phyloP scores from a whole-genome alignment of 1,140 invertebrate species.

The Sesamia nonagrioides region DNA sequence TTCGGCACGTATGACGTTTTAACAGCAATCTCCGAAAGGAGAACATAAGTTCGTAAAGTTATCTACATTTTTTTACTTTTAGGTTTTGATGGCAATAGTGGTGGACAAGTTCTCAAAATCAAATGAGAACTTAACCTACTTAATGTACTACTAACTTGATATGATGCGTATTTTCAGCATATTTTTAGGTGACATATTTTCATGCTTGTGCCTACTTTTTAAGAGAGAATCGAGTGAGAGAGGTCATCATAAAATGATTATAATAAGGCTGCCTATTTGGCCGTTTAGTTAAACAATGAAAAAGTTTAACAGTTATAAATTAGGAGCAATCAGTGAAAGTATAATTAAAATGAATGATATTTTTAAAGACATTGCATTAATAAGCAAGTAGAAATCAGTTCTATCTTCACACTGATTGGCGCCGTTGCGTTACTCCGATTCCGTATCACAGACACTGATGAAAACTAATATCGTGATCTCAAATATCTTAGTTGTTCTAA shows the following conservation, averaged over 20 bases:
- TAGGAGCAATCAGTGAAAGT: slow-evolving; percentile 67
- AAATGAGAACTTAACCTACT: neutral
- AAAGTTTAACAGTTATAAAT: slow-evolving; percentile 11
- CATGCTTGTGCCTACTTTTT: neutral
- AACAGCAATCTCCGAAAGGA: neutral
- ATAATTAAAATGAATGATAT: slow-evolving; percentile 67
- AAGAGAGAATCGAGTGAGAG: too few relatives aligned
- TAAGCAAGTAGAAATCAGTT: slow-evolving; percentile 78
- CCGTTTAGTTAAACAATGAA: neutral
- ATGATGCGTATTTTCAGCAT: too few relatives aligned
- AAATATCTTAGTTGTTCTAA: slow-evolving; percentile 60
- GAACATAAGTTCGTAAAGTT: slow-evolving; percentile 1
- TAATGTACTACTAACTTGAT: neutral
- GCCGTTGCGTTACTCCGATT: slow-evolving; percentile 59
- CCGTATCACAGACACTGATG: slow-evolving; percentile 65
- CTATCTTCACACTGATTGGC: slow-evolving; percentile 68
- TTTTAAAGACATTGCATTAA: slow-evolving; percentile 61
- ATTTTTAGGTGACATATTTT: too few relatives aligned
- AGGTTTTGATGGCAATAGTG: neutral
- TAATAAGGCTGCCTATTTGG: too few relatives aligned
- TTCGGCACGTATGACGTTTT: slow-evolving; percentile 30
- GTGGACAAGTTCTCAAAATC: neutral
- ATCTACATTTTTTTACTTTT: neutral
- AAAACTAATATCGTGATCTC: slow-evolving; percentile 73
- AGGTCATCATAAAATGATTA: too few relatives aligned